A percentile compares a stretch with the other conserved stretches of the same genome.
phyloP scores from a whole-genome alignment of 2,888 invertebrate species.

The Sesia apiformis region DNA sequence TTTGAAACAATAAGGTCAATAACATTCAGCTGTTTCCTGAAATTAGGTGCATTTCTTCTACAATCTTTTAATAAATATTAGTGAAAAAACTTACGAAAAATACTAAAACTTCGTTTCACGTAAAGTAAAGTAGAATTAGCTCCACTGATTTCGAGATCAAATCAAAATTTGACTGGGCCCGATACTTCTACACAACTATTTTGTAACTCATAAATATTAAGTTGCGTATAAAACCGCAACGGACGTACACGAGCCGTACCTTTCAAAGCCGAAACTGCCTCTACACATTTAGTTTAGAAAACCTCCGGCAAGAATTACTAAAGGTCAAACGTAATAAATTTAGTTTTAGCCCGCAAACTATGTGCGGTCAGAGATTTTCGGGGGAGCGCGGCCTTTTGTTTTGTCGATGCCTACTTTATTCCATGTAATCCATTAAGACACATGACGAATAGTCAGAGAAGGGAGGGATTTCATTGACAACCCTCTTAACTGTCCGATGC shows the following conservation, averaged over 20 bases:
- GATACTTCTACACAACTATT: conserved; percentile 50
- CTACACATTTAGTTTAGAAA: conserved; percentile 59
- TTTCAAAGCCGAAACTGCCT: conserved; percentile 60
- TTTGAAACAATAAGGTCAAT: no score
- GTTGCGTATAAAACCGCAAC: conserved; percentile 61
- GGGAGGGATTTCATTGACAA: conserved; percentile 63
- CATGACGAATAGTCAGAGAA: conserved; percentile 59
- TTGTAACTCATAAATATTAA: conserved; percentile 67
- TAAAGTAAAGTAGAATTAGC: no score
- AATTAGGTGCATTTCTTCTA: no score
- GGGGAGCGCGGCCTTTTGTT: conserved; percentile 59
- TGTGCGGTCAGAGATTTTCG: conserved; percentile 63
- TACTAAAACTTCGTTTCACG: no score
- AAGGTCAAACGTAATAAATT: conserved; percentile 72
- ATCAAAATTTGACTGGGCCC: conserved; percentile 24
- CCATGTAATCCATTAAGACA: conserved; percentile 68
- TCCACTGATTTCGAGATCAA: conserved; percentile 20
- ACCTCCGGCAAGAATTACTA: conserved; percentile 67
- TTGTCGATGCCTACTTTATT: conserved; percentile 68
- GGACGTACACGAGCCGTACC: conserved; percentile 43
- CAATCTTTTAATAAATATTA: no score
- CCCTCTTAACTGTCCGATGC: conserved; percentile 54
- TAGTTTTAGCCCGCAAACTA: conserved; percentile 67
- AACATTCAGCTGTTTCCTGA: no score
- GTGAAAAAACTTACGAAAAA: no score